Evolutionary conservation across 2,888 invertebrate genomes (phyloP), one percentile per base, ranked within the genome.

Genomic region (Dynastes hyllus): DNA sequence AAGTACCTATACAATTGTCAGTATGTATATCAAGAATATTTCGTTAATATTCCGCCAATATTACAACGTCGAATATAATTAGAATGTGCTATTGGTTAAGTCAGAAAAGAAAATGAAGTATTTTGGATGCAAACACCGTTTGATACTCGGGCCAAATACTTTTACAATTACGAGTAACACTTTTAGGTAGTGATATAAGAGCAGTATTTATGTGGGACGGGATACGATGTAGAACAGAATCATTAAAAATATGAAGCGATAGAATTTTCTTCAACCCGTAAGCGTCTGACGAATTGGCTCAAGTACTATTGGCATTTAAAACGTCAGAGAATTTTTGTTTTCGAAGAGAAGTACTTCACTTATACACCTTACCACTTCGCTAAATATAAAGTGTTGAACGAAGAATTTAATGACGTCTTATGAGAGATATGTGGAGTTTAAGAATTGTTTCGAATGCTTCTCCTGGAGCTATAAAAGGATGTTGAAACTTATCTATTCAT

Each of bases 131-230:
- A 37, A 65, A 32, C 37, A 29, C n/a, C 11, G 8, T 32, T 29
- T 11, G 65, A 29, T 32, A n/a, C 55, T 11, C 65, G 9, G 37
- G 65, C 65, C 65, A 65, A 65, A 65, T 65, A 32, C 6, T 65
- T 65, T 65, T 32, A 32, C 32, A 65, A 65, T 65, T 65, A 65
- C 37, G 16, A 13, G n/a, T 16, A 11, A 55, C 55, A 11, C 8
- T 45, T 65, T 65, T 65, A 65, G 32, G n/a, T 65, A 11, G n/a
- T 32, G 32, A 63, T 63, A 37, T 37, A 65, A 55, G 55, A 55
- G 55, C 55, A 22, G 2, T n/a, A n/a, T 16, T 55, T 55, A 55
- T 16, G 16, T 55, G n/a, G 13, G n/a, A 53, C 11, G 3, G 13
- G n/a, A 53, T 53, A 9, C 13, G 53, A 53, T 53, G 53, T 53